Base-by-base conservation (phyloP, 2,797 vertebrate species). In the Gymnoscopelus microlampas region DNA sequence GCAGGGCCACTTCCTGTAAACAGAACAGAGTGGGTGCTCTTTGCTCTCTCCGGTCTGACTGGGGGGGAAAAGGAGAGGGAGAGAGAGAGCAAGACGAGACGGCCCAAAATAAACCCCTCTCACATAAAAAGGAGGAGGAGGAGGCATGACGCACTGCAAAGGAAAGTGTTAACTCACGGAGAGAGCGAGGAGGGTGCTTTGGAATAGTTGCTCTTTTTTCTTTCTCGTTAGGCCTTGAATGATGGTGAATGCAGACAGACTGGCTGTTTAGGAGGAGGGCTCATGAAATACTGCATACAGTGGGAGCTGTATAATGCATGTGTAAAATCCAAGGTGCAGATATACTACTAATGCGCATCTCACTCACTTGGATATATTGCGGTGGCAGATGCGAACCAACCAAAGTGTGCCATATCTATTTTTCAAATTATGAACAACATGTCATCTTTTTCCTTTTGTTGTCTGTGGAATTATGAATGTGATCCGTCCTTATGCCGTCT, bases 31-130 rank as follows among this genome's bases (percentile, higher is more conserved):
- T 70, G 78, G 84, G 77, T 71, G 82, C 84, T 79, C 80, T 82
- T 69, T 82, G 73, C 85, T 81, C 78, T 83, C 72, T 53, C 72
- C 80, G 60, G 59, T 53, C 78, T 74, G 24, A 60, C 63, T 82
- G 47, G 4, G 14, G 53, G 49, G 54, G 63, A 60, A 55, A 68
- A 71, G 67, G 53, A 73, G 67, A 66, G 70, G 80, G 67, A 61
- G 62, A 49, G 55, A 76, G 75, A 77, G 80, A 81, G 77, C 19
- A 78, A 82, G 82, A 77, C 64, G 44, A 87, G 82, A 76, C 80
- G 57, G 78, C 87, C 86, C 84, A 91, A 92, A 93, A 94, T 93
- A 93, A 85, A 81, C 80, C 68, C 80, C 76, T 82, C 69, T 63
- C 82, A 76, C 66, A 76, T 82, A 78, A 66, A 44, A 44, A 44